Percentiles rank a stretch among this genome's conserved stretches.
Evolutionary conservation across 30 jellyfish, hydroid and myxozoan genomes (phyloP).

Genomic region (Aurelia coerulea): DNA sequence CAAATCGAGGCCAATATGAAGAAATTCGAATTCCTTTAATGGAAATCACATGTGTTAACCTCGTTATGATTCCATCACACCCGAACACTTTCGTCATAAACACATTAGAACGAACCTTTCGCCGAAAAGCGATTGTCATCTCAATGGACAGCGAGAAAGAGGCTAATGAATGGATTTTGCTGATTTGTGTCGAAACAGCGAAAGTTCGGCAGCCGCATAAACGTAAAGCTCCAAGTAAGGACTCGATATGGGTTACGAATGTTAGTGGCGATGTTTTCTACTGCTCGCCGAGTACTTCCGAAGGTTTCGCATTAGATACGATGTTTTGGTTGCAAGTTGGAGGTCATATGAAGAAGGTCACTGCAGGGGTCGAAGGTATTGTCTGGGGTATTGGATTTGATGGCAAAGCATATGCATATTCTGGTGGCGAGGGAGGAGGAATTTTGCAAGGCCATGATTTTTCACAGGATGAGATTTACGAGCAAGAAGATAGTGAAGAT

Average conservation of each 20-base stretch:
- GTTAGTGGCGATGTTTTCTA: slow-evolving; percentile 82
- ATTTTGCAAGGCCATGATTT: slow-evolving; percentile 39
- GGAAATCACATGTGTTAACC: slow-evolving; percentile 74
- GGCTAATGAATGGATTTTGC: slow-evolving; percentile 74
- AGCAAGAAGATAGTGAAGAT: slow-evolving; percentile 55
- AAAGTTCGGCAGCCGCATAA: slow-evolving; percentile 25
- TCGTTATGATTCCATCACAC: slow-evolving; percentile 46
- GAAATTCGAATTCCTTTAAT: slow-evolving; percentile 59
- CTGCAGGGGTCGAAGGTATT: slow-evolving; percentile 82
- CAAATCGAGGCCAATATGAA: slow-evolving; percentile 52
- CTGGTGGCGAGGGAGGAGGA: slow-evolving; percentile 86
- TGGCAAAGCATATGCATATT: slow-evolving; percentile 80
- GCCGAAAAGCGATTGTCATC: slow-evolving; percentile 56
- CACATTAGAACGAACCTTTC: slow-evolving; percentile 62
- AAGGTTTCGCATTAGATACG: slow-evolving; percentile 48
- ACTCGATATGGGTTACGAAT: slow-evolving; percentile 82
- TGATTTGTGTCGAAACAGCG: slow-evolving; percentile 63
- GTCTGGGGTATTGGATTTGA: slow-evolving; percentile 95
- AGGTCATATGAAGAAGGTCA: slow-evolving; percentile 78
- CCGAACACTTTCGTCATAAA: slow-evolving; percentile 75
- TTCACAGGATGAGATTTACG: slow-evolving; percentile 28
- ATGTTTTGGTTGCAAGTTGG: slow-evolving; percentile 84
- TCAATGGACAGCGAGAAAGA: slow-evolving; percentile 76
- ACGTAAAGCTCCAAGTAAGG: slow-evolving; percentile 14
- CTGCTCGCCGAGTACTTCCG: slow-evolving; percentile 34